Evolutionary conservation across 1,140 invertebrate species (phyloP), one percentile per base, ranked within the genome.

Genomic region (Hyles euphorbiae): DNA sequence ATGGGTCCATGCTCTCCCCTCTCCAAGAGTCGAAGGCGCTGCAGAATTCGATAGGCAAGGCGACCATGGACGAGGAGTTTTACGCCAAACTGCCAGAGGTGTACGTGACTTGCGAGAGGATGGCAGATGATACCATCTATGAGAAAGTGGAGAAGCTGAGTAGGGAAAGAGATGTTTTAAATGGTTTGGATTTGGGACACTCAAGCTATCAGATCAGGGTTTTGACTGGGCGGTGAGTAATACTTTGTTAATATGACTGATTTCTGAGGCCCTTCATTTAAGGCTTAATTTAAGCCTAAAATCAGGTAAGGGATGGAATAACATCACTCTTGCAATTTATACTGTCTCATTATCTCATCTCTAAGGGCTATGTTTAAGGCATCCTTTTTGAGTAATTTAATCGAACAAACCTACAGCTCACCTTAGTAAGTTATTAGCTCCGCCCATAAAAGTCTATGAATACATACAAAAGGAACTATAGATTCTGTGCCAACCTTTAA

Each of bases 1-100:
- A 92, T 53, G 91, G 90, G 5, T 89, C 86, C 5, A 82, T 90
- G 3, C 68, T 91, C n/a, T 83, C 82, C 2, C 79, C 87, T 0
- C 58, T 89, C 8, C 81, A 87, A 65, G 78, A 82, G 56, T 81
- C 81, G 7, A 64, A 75, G 6, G 63, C 76, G 3, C 79, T 88
- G 9, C 76, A 74, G 36, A 75, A 83, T 9, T 70, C 76, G 0
- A 79, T 73, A 67, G 77, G 82, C 2, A 83, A 81, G 34, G 76
- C 83, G 0, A 84, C 87, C 5, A 43, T 86, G 3, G 82, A 74
- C 58, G 83, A 88, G 0, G 77, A 84, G 43, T 88, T 88, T 61
- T 88, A 88, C 46, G 72, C 81, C 9, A 73, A 78, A 11, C 64
- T 88, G 5, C 86, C 86, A 32, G 86, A 88, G 52, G 81, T 88